phyloP scores from a whole-genome alignment of 2,797 vertebrate species.

The Remorina albescens region DNA sequence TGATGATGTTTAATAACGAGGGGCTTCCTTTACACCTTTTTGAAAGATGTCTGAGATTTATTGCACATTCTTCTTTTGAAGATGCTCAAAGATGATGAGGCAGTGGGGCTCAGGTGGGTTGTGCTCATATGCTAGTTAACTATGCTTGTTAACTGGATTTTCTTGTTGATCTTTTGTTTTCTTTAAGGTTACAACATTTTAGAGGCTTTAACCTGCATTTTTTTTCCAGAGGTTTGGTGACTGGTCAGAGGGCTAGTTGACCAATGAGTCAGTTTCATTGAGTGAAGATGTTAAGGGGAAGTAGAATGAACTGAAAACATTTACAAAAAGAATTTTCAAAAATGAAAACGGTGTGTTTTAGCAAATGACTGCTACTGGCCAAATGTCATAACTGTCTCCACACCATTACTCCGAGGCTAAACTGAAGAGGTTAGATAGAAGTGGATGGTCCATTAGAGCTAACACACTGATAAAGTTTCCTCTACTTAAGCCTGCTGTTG shows the following conservation, averaged over 20 bases:
- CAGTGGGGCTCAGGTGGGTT: constrained; percentile 9
- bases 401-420: background rate
- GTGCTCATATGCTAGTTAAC: background rate
- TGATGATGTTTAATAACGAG: constrained; percentile 45
- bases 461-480: background rate
- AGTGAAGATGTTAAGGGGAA: background rate
- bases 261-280: background rate
- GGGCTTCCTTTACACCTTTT: constrained; percentile 59
- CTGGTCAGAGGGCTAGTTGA: background rate
- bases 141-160: background rate
- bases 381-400: too few relatives aligned
- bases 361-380: too few relatives aligned
- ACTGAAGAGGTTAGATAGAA: background rate
- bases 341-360: too few relatives aligned
- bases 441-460: background rate
- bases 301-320: background rate
- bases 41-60: constrained; percentile 59
- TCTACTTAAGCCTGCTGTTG: background rate
- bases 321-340: background rate
- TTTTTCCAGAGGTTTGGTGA: too few relatives aligned
- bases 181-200: background rate
- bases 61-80: constrained; percentile 58
- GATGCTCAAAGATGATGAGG: constrained; percentile 51
- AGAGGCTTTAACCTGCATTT: background rate
- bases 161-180: background rate